phyloP scores from a whole-genome alignment of 2,113 vertebrate genomes.

The Cyprinodon brontotheroides region DNA sequence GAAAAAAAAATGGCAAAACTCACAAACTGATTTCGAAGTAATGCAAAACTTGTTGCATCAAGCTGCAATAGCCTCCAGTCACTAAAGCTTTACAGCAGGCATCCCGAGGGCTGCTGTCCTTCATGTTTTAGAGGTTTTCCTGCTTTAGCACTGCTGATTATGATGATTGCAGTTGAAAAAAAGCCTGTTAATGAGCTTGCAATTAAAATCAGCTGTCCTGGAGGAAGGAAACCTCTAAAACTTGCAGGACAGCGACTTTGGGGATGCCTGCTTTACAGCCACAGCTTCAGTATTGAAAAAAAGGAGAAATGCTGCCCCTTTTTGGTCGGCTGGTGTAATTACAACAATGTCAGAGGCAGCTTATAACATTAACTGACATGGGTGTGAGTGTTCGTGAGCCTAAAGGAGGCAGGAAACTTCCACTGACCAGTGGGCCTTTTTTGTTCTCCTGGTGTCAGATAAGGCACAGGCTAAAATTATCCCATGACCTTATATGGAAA shows the following conservation, averaged over 20 bases:
- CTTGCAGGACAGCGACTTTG: too few relatives aligned
- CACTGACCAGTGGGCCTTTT: conserved; percentile 36
- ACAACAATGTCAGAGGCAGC: conserved; percentile 4
- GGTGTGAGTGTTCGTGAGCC: background rate
- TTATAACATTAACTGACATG: background rate
- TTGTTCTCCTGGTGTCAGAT: conserved; percentile 43
- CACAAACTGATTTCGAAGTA: background rate
- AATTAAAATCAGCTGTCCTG: too few relatives aligned
- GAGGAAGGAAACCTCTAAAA: too few relatives aligned
- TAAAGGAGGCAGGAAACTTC: conserved; percentile 32
- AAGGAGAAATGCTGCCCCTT: conserved; percentile 29
- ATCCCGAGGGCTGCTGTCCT: too few relatives aligned
- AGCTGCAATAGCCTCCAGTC: background rate
- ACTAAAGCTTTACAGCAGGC: too few relatives aligned
- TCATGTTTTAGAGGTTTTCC: too few relatives aligned
- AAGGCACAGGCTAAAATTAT: conserved; percentile 63
- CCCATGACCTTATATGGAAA: conserved; percentile 49
- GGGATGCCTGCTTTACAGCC: background rate
- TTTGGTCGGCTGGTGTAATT: conserved; percentile 9
- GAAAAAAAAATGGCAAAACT: background rate
- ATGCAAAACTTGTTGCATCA: background rate
- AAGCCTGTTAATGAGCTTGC: too few relatives aligned
- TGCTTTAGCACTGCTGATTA: too few relatives aligned
- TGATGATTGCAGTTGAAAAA: too few relatives aligned
- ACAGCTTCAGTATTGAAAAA: conserved; percentile 1